phyloP scores from a whole-genome alignment of 2,888 invertebrate genomes.

The Hecatera dysodea region DNA sequence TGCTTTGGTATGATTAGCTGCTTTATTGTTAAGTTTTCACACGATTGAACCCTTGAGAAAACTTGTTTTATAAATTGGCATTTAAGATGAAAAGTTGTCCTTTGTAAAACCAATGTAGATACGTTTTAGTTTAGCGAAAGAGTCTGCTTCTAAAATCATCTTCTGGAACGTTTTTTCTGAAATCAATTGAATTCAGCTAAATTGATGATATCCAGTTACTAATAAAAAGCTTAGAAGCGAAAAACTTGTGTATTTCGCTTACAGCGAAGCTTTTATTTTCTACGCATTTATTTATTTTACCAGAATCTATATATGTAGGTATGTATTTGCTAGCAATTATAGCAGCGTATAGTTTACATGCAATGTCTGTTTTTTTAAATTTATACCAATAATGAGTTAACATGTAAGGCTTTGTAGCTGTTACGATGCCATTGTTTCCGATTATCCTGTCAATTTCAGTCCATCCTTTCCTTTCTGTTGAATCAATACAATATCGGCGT shows the following conservation, averaged over 20 bases:
- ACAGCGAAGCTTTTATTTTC: too few species aligned
- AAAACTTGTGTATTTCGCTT: too few species aligned
- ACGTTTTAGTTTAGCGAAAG: not conserved
- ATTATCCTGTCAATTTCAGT: not conserved
- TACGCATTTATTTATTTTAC: too few species aligned
- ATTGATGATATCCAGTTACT: too few species aligned
- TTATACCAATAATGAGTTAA: not conserved
- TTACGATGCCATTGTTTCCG: not conserved
- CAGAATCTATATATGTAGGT: too few species aligned
- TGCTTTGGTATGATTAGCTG: not conserved
- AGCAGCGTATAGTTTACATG: too few species aligned
- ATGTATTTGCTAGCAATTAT: too few species aligned
- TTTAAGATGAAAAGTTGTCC: not conserved
- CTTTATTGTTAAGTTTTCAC: not conserved
- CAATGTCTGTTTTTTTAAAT: not conserved
- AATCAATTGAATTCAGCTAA: too few species aligned
- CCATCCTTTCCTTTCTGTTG: not conserved
- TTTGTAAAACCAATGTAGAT: not conserved
- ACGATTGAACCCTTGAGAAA: not conserved
- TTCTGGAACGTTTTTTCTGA: not conserved
- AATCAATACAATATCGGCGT: constrained; percentile 1
- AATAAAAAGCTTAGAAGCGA: too few species aligned
- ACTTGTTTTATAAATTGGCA: not conserved
- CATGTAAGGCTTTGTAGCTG: not conserved
- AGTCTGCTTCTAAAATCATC: not conserved